Evolutionary conservation across 2,888 invertebrate genomes (phyloP).

Genomic region (Cheilosia vulpina): DNA sequence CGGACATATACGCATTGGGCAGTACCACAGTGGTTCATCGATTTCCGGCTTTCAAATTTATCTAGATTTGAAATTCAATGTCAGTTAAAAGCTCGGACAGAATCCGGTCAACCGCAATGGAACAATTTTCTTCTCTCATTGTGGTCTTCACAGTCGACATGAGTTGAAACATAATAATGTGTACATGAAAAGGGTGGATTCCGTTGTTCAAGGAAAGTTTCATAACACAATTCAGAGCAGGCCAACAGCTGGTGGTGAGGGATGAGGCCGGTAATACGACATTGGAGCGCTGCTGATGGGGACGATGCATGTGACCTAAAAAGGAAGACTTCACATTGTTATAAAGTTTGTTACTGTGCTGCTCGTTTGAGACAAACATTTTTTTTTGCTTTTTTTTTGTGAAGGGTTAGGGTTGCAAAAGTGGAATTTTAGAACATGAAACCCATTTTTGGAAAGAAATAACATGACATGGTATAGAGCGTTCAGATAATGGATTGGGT

Average conservation of each 20-base stretch:
- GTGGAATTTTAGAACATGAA: slow-evolving; percentile 24
- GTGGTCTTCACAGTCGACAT: slow-evolving; percentile 20
- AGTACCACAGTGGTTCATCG: slow-evolving; percentile 22
- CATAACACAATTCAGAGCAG: slow-evolving; percentile 23
- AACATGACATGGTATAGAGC: background rate
- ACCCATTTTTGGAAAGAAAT: slow-evolving; percentile 12
- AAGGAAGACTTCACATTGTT: slow-evolving; percentile 15
- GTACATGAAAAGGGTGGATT: slow-evolving; percentile 37
- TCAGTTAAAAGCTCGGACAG: slow-evolving; percentile 61
- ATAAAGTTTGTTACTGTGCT: slow-evolving; percentile 4
- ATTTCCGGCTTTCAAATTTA: slow-evolving; percentile 48
- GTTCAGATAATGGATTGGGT: background rate
- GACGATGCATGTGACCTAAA: slow-evolving; percentile 45
- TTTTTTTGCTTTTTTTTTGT: background rate
- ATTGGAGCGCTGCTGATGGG: slow-evolving; percentile 15
- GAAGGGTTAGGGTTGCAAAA: slow-evolving; percentile 15
- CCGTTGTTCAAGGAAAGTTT: slow-evolving; percentile 20
- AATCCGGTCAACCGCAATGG: slow-evolving; percentile 60
- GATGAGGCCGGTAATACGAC: background rate
- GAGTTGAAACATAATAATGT: slow-evolving; percentile 28
- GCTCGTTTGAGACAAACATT: slow-evolving; percentile 4
- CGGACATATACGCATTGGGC: background rate
- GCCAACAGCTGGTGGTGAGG: background rate
- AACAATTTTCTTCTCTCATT: slow-evolving; percentile 42
- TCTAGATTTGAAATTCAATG: slow-evolving; percentile 47